Evolutionary conservation across 2,797 vertebrate species (phyloP).

Genomic region (Acipenser transmontanus): DNA sequence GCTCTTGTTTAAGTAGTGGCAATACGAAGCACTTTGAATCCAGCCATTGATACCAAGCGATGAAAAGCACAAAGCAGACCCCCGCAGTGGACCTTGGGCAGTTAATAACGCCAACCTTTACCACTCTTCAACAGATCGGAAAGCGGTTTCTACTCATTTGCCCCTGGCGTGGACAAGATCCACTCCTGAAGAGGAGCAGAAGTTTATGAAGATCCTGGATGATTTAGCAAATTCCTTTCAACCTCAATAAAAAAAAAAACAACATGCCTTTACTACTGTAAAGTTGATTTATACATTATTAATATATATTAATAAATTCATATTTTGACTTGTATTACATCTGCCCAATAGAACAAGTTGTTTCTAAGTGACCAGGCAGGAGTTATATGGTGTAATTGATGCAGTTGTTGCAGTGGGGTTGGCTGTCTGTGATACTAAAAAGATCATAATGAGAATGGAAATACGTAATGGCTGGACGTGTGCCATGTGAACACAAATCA

Average conservation of each 20-base stretch:
- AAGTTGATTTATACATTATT: too few species aligned
- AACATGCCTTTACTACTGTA: too few species aligned
- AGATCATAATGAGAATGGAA: too few species aligned
- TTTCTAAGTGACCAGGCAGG: neutral
- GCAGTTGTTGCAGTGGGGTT: too few species aligned
- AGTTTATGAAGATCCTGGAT: constrained; percentile 61
- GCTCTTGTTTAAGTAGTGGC: too few species aligned
- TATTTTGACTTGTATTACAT: neutral
- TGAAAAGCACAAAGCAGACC: neutral
- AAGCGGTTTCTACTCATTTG: constrained; percentile 55
- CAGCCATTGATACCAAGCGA: neutral
- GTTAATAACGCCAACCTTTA: too few species aligned
- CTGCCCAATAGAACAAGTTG: neutral
- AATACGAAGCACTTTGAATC: neutral
- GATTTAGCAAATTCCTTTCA: constrained; percentile 64
- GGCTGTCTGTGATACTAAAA: too few species aligned
- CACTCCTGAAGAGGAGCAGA: constrained; percentile 62
- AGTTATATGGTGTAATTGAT: too few species aligned
- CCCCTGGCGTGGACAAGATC: constrained; percentile 68
- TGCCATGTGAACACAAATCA: too few species aligned
- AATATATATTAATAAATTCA: too few species aligned
- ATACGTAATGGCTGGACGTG: too few species aligned
- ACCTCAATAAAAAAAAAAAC: constrained; percentile 48
- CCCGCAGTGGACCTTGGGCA: too few species aligned
- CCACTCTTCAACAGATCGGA: constrained; percentile 45